A percentile compares a stretch with the other conserved stretches of the same genome.
These are phyloP conservation scores for Campopleginae sp. DNA, from an alignment of 2,888 invertebrate genomes.

Conservation along the genomic window DNA sequence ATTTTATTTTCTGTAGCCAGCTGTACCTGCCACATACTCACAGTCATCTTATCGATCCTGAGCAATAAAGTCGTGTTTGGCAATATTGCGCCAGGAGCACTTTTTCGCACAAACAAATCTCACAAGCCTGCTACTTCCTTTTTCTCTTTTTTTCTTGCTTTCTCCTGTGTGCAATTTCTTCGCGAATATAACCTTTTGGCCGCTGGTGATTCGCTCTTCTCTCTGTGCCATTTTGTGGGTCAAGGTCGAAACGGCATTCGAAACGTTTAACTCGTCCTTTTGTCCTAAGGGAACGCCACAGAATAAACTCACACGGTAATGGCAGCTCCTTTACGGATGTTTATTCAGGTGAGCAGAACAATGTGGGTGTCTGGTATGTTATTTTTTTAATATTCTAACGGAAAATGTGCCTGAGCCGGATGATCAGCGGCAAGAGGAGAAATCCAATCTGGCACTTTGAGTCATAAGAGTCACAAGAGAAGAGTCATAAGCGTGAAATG, in stretches of 20 bases:
- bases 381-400: neutral
- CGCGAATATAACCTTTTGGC: neutral
- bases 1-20: constrained; percentile 28
- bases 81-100: constrained; percentile 63
- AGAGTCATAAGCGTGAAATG: constrained; percentile 14
- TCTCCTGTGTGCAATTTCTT: constrained; percentile 2
- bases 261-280: neutral
- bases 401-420: neutral
- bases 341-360: neutral
- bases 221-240: constrained; percentile 26
- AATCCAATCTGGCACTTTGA: constrained; percentile 1
- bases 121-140: constrained; percentile 45
- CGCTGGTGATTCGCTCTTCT: constrained; percentile 10
- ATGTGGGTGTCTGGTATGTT: neutral
- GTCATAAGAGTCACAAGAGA: no score
- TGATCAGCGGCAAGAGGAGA: neutral
- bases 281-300: neutral
- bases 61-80: constrained; percentile 64
- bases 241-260: constrained; percentile 51
- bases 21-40: constrained; percentile 26
- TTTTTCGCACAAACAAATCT: constrained; percentile 67
- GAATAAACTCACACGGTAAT: neutral
- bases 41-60: constrained; percentile 60
- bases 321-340: neutral
- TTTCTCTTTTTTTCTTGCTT: constrained; percentile 36